Evolutionary conservation across 2,113 vertebrate genomes (phyloP).

Genomic region (Galemys pyrenaicus): DNA sequence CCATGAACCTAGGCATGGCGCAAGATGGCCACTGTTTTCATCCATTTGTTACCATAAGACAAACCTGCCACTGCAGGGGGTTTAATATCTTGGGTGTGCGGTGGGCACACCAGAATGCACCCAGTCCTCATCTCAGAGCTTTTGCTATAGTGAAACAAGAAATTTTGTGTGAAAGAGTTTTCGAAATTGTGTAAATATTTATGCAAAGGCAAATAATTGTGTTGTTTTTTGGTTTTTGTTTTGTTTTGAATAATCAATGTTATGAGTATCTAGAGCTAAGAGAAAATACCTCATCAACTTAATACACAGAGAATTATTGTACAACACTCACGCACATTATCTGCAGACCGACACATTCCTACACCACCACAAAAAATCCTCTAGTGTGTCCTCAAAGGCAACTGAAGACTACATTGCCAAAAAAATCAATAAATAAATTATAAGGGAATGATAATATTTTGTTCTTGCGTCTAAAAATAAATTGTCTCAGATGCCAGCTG

Average conservation of each 20-base stretch:
- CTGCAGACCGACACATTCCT: neutral
- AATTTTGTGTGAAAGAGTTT: neutral
- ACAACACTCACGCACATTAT: neutral
- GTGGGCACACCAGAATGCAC: accelerated
- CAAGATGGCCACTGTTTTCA: neutral
- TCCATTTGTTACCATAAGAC: neutral
- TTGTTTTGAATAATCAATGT: no score
- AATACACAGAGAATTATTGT: neutral
- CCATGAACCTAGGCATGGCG: accelerated
- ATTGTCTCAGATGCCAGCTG: neutral
- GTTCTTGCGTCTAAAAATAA: neutral
- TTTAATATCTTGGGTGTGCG: neutral
- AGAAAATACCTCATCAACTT: neutral
- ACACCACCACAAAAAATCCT: neutral
- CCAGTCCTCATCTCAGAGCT: neutral
- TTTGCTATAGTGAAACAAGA: neutral
- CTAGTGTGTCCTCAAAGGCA: neutral
- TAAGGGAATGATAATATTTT: conserved; percentile 6
- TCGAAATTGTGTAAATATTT: neutral
- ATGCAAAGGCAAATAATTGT: neutral
- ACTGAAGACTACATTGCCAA: neutral
- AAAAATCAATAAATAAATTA: neutral
- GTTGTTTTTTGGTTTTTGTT: neutral
- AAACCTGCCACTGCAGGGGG: accelerated
- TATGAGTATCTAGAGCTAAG: neutral